Evolutionary conservation across 2,113 vertebrate genomes (phyloP), one percentile per base, ranked within the genome.

Genomic region (Colius striatus): DNA sequence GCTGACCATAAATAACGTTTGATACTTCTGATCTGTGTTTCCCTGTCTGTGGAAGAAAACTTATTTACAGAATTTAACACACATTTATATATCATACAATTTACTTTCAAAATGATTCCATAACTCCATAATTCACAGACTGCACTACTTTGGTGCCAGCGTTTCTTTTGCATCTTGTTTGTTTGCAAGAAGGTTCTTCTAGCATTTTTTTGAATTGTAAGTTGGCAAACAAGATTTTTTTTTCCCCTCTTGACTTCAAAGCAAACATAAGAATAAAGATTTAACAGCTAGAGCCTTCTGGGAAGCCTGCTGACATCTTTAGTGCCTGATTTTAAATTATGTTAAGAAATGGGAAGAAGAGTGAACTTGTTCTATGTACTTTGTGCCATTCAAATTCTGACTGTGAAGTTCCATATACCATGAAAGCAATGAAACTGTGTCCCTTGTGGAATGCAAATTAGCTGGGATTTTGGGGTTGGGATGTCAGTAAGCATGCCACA

Each of bases 101-200:
- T 96, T 94, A 87, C 87, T 95, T 96, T 89, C 77, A 91, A 94
- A 95, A 95, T 50, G 4, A 91, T 95, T 90, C 67, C 57, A 32
- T 65, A 94, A 85, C 60, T 96, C 80, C 82, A 76, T 95, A 91
- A 92, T 95, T 92, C 94, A 96, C 85, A 93, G 84, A 73, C 71
- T 76, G 62, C 3, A 1, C 60, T 67, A 65, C 88, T 88, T 94
- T 73, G 32, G 71, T 95, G 94, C 73, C 83, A 82, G 55, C 43
- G 21, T 90, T 96, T 96, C 92, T 89, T 94, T 96, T 74, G 89
- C 91, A 92, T 76, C 74, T 87, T 94, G 38, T 95, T 96, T 96
- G 50, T 93, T 90, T 92, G 65, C 74, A 89, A 77, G 87, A 95
- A 71, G 80, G 48, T 81, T 90, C 65, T 84, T 84, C 74, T 92